Evolutionary conservation across 2,113 vertebrate species (phyloP).

Genomic region (Chamaea fasciata): DNA sequence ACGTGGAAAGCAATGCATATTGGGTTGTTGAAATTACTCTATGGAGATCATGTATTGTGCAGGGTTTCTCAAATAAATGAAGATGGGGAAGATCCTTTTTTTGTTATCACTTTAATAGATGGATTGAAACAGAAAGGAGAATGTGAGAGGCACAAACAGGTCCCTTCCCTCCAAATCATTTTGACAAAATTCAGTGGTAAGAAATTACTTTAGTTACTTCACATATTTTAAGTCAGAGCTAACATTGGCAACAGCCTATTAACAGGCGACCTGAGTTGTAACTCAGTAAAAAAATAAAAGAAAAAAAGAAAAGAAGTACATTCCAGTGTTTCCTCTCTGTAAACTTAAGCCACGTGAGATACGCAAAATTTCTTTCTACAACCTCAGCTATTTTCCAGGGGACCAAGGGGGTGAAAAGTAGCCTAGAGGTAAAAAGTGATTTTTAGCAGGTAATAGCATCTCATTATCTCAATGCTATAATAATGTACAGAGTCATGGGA

Average conservation of each 20-base stretch:
- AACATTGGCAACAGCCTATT: background rate
- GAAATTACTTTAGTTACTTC: background rate
- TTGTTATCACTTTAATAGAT: background rate
- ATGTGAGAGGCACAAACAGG: background rate
- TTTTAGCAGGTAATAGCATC: background rate
- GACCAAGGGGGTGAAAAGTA: background rate
- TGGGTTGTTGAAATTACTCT: background rate
- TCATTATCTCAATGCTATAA: background rate
- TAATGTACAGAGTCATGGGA: background rate
- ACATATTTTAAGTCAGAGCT: conserved; percentile 14
- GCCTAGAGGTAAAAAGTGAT: background rate
- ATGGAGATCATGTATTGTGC: background rate
- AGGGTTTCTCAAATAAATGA: background rate
- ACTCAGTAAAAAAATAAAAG: background rate
- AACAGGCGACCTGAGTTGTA: background rate
- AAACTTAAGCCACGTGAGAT: background rate
- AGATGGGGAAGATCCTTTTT: background rate
- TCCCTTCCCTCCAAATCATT: background rate
- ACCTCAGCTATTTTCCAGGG: conserved; percentile 12
- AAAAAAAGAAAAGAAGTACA: background rate
- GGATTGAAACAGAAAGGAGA: background rate
- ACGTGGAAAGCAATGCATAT: background rate
- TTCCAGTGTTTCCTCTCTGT: background rate
- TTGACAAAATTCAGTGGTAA: background rate
- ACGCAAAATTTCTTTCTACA: background rate